phyloP scores from a whole-genome alignment of 2,113 vertebrate species.

The Ptychochromis oligacanthus region DNA sequence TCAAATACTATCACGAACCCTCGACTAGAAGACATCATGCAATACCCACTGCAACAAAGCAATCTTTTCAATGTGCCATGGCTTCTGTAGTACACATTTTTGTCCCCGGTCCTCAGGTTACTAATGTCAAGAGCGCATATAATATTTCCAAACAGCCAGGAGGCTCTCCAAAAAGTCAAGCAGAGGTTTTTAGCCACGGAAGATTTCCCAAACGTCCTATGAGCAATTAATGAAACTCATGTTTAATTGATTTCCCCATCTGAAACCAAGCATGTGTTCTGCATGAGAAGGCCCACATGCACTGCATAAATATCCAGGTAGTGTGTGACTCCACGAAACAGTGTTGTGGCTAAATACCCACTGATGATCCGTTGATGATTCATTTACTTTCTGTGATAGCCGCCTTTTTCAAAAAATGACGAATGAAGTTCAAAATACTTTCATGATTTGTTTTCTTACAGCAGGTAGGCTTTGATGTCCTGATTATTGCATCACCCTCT shows the following conservation, averaged over 20 bases:
- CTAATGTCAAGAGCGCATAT: neutral
- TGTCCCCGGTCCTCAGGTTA: neutral
- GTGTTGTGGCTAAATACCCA: neutral
- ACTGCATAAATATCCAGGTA: neutral
- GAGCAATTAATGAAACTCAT: slow-evolving; percentile 1
- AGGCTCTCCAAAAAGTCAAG: neutral
- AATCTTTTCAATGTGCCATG: neutral
- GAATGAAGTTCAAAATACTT: neutral
- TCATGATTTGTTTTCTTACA: neutral
- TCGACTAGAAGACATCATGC: neutral
- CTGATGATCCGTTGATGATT: neutral
- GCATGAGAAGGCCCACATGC: neutral
- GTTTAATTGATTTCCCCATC: neutral
- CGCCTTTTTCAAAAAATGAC: neutral
- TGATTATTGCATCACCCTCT: neutral
- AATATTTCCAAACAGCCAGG: neutral
- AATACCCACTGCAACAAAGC: neutral
- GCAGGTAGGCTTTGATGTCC: neutral
- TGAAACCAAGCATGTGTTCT: neutral
- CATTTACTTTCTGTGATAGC: neutral
- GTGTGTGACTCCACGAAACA: neutral
- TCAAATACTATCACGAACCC: neutral
- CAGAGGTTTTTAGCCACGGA: neutral
- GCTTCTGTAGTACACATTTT: neutral
- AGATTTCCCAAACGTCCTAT: neutral